Percentiles rank a stretch among this genome's conserved stretches.
These are phyloP conservation scores for Coilia nasus DNA, from an alignment of 2,797 vertebrate genomes.

Conservation along the genomic window DNA sequence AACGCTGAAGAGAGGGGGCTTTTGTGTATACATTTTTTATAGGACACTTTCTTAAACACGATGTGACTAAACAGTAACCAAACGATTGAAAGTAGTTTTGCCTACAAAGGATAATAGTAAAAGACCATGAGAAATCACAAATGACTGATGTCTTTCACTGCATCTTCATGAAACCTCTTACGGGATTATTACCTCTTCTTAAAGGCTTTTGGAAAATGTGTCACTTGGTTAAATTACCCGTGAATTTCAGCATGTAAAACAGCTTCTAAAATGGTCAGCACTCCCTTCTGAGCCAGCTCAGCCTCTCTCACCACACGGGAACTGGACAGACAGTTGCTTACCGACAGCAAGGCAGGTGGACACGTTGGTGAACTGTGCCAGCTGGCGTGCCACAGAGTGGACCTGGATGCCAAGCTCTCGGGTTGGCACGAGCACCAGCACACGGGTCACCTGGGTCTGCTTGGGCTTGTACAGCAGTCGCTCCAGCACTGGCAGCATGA, in stretches of 20 bases:
- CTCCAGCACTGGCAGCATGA: slow-evolving; percentile 91
- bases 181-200: no score
- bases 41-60: neutral
- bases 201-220: no score
- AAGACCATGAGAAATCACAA: no score
- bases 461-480: slow-evolving; percentile 94
- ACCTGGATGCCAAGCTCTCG: slow-evolving; percentile 98
- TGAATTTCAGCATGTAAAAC: no score
- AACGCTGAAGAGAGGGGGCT: neutral
- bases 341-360: slow-evolving; percentile 91
- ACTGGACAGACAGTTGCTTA: slow-evolving; percentile 62
- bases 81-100: no score
- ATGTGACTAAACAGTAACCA: neutral
- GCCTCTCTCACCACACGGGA: no score
- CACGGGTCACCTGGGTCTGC: slow-evolving; percentile 86
- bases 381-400: slow-evolving; percentile 87
- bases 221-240: no score
- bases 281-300: no score
- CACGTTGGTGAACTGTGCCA: slow-evolving; percentile 91
- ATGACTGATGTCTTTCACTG: no score
- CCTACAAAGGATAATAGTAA: no score
- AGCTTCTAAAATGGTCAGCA: no score
- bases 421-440: slow-evolving; percentile 92
- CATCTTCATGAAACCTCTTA: no score
- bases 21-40: neutral